These are phyloP conservation scores for Bombyx mandarina DNA, from an alignment of 1,140 invertebrate genomes.

Conservation along the genomic window DNA sequence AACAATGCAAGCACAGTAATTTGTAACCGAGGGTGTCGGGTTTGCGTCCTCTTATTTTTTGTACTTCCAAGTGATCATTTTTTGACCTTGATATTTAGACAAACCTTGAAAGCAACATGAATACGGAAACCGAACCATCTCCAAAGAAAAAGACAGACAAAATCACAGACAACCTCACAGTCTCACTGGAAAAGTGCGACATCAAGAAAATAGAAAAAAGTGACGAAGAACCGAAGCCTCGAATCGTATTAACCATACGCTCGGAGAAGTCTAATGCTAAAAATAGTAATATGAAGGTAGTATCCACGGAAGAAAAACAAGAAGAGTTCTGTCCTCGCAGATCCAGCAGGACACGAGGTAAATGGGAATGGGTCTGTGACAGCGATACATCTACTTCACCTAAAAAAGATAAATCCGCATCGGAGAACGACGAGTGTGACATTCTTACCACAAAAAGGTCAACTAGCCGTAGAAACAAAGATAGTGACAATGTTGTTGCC, in stretches of 20 bases:
- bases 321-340: constrained; percentile 47
- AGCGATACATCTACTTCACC: constrained; percentile 28
- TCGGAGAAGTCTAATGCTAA: constrained; percentile 65
- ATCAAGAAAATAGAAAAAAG: constrained; percentile 30
- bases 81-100: constrained; percentile 10
- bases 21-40: too few species aligned
- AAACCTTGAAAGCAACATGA: constrained; percentile 37
- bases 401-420: constrained; percentile 40
- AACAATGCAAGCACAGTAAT: too few species aligned
- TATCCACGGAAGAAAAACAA: constrained; percentile 61
- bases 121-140: constrained; percentile 32
- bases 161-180: constrained; percentile 27
- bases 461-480: constrained; percentile 62
- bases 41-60: too few species aligned
- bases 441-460: constrained; percentile 58
- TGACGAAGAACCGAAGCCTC: constrained; percentile 57
- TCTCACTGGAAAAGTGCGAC: constrained; percentile 32
- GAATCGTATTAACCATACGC: constrained; percentile 66
- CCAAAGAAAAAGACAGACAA: constrained; percentile 42
- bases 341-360: constrained; percentile 37
- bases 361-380: constrained; percentile 54
- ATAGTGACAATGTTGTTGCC: constrained; percentile 68
- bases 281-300: constrained; percentile 65
- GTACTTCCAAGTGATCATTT: neutral
- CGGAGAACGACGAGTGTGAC: constrained; percentile 60